A percentile compares a stretch with the other conserved stretches of the same genome.
phyloP scores from a whole-genome alignment of 2,888 invertebrate genomes.

The Drosophila kanekoi region DNA sequence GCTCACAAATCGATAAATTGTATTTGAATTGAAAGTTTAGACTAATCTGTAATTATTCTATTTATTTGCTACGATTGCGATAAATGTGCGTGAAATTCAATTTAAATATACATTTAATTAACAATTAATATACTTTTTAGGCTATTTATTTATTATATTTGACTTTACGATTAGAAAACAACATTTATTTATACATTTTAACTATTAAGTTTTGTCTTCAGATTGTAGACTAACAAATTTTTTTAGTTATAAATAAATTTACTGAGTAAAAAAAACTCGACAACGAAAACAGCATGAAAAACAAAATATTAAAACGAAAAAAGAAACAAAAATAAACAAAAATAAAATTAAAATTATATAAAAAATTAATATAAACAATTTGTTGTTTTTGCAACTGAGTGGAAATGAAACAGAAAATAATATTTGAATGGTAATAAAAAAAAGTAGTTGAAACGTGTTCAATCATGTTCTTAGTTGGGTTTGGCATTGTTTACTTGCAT shows the following conservation, averaged over 20 bases:
- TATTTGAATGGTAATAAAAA: slow-evolving; percentile 43
- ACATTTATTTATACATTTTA: slow-evolving; percentile 56
- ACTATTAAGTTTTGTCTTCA: slow-evolving; percentile 39
- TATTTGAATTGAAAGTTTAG: slow-evolving; percentile 53
- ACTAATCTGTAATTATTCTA: slow-evolving; percentile 56
- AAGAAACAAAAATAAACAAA: slow-evolving; percentile 42
- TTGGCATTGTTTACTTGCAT: slow-evolving; percentile 52
- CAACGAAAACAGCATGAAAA: slow-evolving; percentile 59
- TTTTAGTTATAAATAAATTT: slow-evolving; percentile 41
- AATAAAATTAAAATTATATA: slow-evolving; percentile 43
- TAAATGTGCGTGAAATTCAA: slow-evolving; percentile 61
- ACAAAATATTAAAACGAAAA: slow-evolving; percentile 48
- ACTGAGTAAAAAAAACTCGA: slow-evolving; percentile 32
- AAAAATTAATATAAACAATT: slow-evolving; percentile 24
- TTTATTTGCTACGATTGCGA: slow-evolving; percentile 44
- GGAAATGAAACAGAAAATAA: slow-evolving; percentile 22
- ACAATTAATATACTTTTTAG: slow-evolving; percentile 36
- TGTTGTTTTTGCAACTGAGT: slow-evolving; percentile 37
- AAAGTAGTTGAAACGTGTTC: slow-evolving; percentile 22
- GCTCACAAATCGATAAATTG: slow-evolving; percentile 65
- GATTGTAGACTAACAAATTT: slow-evolving; percentile 67
- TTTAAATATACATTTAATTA: slow-evolving; percentile 35
- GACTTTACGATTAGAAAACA: slow-evolving; percentile 10
- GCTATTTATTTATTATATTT: slow-evolving; percentile 72
- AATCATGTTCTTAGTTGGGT: slow-evolving; percentile 16